These are phyloP conservation scores for Eupithecia inturbata DNA, from an alignment of 2,888 invertebrate genomes.

Conservation along the genomic window DNA sequence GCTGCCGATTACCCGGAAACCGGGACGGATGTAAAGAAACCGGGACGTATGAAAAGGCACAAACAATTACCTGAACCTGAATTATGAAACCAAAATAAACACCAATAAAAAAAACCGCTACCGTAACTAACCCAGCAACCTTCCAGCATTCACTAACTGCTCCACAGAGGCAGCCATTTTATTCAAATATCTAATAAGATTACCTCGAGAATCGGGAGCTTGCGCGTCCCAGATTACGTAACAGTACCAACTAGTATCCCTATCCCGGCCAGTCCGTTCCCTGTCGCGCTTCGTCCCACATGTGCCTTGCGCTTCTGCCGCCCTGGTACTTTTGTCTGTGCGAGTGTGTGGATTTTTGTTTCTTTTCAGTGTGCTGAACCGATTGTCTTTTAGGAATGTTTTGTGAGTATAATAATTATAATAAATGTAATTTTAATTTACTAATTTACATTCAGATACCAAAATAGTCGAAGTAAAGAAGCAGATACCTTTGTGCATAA, in stretches of 20 bases:
- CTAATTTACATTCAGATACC: neutral
- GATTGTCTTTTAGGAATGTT: neutral
- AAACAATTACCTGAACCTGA: neutral
- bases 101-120: neutral
- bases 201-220: conserved; percentile 7
- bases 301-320: conserved; percentile 26
- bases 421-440: too few relatives aligned
- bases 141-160: neutral
- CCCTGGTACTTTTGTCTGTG: conserved; percentile 43
- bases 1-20: too few relatives aligned
- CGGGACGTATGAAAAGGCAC: too few relatives aligned
- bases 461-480: neutral
- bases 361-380: neutral
- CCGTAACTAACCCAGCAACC: neutral
- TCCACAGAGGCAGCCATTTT: neutral
- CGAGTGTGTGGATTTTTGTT: conserved; percentile 38
- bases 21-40: too few relatives aligned
- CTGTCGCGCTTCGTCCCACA: conserved; percentile 46
- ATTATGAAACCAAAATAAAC: neutral
- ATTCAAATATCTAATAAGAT: conserved; percentile 9
- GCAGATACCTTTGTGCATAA: neutral
- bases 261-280: conserved; percentile 40
- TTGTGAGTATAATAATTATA: neutral
- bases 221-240: conserved; percentile 16
- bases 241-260: conserved; percentile 5